Conservation (phyloP, 2,113 vertebrate species). For the Actenoides hombroni region DNA sequence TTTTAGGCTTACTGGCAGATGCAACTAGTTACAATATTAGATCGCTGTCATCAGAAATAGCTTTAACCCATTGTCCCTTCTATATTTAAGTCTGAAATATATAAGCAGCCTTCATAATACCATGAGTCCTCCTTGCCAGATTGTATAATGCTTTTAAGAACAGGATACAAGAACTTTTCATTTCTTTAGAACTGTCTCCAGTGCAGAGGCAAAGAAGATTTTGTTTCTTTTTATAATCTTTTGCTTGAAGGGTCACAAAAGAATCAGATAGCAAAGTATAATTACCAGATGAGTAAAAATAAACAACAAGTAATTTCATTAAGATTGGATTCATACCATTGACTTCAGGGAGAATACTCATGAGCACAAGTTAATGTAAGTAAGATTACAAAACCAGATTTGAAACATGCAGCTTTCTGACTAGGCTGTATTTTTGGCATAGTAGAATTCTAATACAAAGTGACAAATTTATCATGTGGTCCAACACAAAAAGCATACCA, state of each 20-base stretch:
- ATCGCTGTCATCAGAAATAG: neutral
- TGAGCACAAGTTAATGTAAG: neutral
- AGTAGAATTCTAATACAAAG: neutral
- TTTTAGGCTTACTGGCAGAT: neutral
- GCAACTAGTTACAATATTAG: neutral
- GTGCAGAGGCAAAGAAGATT: neutral
- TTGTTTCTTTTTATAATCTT: neutral
- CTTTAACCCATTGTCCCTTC: neutral
- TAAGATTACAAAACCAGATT: slow-evolving; percentile 5
- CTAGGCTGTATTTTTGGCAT: neutral
- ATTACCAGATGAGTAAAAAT: slow-evolving; percentile 29
- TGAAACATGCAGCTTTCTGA: neutral
- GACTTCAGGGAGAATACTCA: neutral
- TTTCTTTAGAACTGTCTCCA: neutral
- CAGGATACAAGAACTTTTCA: neutral
- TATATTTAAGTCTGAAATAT: neutral
- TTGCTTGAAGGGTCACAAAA: neutral
- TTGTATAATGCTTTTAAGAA: neutral
- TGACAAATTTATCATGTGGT: neutral
- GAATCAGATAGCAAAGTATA: slow-evolving; percentile 9
- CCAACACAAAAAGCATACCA: neutral
- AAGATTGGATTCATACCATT: neutral
- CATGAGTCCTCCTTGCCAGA: neutral
- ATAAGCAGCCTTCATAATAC: neutral
- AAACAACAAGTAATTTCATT: slow-evolving; percentile 33